These are phyloP conservation scores for Yponomeuta cagnagella DNA, from an alignment of 2,888 invertebrate species.

Conservation along the genomic window DNA sequence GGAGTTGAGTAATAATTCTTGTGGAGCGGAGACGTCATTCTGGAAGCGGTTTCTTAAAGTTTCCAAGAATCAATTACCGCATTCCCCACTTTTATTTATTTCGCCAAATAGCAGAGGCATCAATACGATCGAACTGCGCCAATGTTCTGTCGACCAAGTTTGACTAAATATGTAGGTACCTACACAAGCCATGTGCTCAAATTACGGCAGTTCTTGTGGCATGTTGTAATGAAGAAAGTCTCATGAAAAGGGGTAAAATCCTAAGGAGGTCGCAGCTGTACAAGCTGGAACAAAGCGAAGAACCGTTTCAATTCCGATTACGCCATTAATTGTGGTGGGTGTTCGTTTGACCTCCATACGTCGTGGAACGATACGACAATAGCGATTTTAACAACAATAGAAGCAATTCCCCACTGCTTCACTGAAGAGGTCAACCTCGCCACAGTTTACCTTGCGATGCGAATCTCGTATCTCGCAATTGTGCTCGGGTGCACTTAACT, in stretches of 20 bases:
- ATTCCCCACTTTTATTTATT: no score
- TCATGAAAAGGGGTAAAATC: no score
- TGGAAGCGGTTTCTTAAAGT: neutral
- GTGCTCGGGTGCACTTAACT: conserved; percentile 24
- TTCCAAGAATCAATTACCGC: neutral
- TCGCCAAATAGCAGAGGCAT: no score
- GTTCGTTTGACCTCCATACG: conserved; percentile 53
- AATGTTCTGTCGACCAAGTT: no score
- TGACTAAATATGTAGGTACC: no score
- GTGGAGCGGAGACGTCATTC: neutral
- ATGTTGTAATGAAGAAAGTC: no score
- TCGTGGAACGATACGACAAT: conserved; percentile 47
- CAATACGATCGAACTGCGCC: no score
- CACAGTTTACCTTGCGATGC: neutral
- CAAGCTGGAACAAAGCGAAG: conserved; percentile 33
- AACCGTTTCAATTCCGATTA: conserved; percentile 48
- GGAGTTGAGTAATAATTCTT: neutral
- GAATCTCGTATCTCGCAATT: conserved; percentile 7
- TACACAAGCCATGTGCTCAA: no score
- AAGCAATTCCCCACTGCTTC: conserved; percentile 41
- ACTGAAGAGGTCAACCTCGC: neutral
- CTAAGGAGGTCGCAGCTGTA: conserved; percentile 17
- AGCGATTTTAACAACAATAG: conserved; percentile 51
- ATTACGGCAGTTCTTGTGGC: no score
- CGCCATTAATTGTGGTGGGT: conserved; percentile 50